Evolutionary conservation across 2,797 vertebrate species (phyloP), one percentile per base, ranked within the genome.

Genomic region (Moxostoma hubbsi): DNA sequence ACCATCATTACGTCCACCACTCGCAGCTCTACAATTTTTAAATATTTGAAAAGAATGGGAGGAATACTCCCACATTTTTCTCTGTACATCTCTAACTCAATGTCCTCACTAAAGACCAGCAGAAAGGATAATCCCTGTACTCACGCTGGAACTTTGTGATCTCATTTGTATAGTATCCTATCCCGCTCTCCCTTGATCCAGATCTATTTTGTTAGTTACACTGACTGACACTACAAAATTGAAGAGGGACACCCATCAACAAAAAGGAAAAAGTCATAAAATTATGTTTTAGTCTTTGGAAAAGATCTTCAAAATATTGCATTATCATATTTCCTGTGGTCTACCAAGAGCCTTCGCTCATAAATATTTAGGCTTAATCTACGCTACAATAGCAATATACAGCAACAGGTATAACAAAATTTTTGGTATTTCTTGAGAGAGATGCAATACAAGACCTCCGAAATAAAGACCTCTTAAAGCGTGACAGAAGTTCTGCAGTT

Each of bases 381-480:
- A 95, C 87, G 88, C 92, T 92, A 94, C 92, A 93, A 90, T 73
- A 75, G 91, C 90, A 92, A 94, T 91, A 93, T 90, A 94, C 92
- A 93, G 90, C 90, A 91, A 92, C 88, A 93, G 92, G 70, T 86
- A 91, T 85, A 91, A 93, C 93, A 94, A 95, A 93, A 94, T 95
- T 95, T 95, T 95, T 95, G 94, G 94, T 95, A 94, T 95, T 93
- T 94, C 91, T 93, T 93, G 92, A 93, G 93, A 91, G 90, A 85
- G 89, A 87, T 83, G 91, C 81, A 90, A 90, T 90, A 90, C 90
- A 77, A 88, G 7, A 88, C 90, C 93, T 89, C 90, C 84, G 87
- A 90, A 92, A 90, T 84, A 89, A 86, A 64, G 67, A 71, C 78
- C 83, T 82, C 82, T 83, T 73, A 85, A 64, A 82, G 84, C 71